A percentile compares a stretch with the other conserved stretches of the same genome.
Conservation (phyloP, 1,140 invertebrate species). For the Lordiphosa stackelbergi region DNA sequence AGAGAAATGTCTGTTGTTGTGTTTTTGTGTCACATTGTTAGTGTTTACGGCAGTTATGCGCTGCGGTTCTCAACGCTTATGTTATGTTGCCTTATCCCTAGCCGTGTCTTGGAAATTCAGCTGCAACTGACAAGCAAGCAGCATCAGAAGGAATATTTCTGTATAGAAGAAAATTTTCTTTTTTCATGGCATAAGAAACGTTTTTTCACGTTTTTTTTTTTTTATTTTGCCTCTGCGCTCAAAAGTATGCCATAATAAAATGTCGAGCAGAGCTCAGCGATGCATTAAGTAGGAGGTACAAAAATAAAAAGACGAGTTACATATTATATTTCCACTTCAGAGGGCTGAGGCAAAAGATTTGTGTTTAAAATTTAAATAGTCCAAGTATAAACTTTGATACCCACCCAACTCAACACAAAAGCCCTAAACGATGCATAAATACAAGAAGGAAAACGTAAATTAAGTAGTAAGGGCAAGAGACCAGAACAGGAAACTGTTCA, state of each 20-base stretch:
- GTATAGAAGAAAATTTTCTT: no score
- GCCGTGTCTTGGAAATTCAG: constrained; percentile 15
- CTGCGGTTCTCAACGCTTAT: constrained; percentile 1
- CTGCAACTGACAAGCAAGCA: constrained; percentile 30
- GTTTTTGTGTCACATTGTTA: no score
- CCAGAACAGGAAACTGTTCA: constrained; percentile 46
- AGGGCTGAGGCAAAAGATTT: neutral
- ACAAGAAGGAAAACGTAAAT: constrained; percentile 38
- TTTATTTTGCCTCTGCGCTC: constrained; percentile 58
- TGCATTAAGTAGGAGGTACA: constrained; percentile 22
- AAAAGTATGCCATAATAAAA: constrained; percentile 66
- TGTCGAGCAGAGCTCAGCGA: constrained; percentile 29
- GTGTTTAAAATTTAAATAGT: no score
- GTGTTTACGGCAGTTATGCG: no score
- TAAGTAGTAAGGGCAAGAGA: constrained; percentile 39
- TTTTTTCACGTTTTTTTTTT: constrained; percentile 14
- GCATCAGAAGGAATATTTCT: constrained; percentile 26
- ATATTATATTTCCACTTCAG: neutral
- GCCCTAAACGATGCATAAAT: constrained; percentile 46
- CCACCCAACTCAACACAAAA: constrained; percentile 14
- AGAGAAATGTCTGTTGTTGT: no score
- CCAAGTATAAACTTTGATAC: constrained; percentile 18
- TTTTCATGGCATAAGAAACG: no score
- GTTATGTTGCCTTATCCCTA: neutral
- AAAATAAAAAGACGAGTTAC: neutral